A percentile compares a stretch with the other conserved stretches of the same genome.
Evolutionary conservation across 2,113 vertebrate genomes (phyloP).

Genomic region (Dasyprocta punctata): DNA sequence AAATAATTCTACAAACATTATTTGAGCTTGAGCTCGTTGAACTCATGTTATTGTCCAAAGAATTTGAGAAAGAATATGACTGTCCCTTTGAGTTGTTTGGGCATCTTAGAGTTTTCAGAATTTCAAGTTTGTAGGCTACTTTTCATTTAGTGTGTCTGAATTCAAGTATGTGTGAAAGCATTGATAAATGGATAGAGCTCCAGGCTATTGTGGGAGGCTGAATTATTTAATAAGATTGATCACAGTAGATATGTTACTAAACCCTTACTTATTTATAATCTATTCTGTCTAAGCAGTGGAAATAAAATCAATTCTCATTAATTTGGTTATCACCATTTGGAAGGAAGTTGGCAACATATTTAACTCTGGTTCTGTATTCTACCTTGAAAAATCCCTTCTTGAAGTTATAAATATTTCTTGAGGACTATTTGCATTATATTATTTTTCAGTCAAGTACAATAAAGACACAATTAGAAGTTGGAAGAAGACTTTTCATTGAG

Average conservation of each 20-base stretch:
- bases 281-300: constrained; percentile 34
- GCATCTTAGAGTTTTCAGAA: background rate
- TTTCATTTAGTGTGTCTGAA: background rate
- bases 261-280: constrained; percentile 29
- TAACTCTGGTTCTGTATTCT: background rate
- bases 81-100: background rate
- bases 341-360: background rate
- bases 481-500: constrained; percentile 2
- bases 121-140: background rate
- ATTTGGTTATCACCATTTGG: background rate
- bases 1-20: background rate
- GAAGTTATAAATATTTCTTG: background rate
- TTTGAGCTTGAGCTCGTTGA: background rate
- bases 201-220: background rate
- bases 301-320: constrained; percentile 50
- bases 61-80: background rate
- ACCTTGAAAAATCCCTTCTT: background rate
- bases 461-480: constrained; percentile 20
- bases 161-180: background rate
- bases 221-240: constrained; percentile 41
- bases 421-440: background rate
- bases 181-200: background rate
- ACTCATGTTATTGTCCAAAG: background rate
- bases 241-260: background rate
- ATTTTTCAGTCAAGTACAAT: background rate